phyloP scores from a whole-genome alignment of 2,888 invertebrate genomes.

The Thera britannica region DNA sequence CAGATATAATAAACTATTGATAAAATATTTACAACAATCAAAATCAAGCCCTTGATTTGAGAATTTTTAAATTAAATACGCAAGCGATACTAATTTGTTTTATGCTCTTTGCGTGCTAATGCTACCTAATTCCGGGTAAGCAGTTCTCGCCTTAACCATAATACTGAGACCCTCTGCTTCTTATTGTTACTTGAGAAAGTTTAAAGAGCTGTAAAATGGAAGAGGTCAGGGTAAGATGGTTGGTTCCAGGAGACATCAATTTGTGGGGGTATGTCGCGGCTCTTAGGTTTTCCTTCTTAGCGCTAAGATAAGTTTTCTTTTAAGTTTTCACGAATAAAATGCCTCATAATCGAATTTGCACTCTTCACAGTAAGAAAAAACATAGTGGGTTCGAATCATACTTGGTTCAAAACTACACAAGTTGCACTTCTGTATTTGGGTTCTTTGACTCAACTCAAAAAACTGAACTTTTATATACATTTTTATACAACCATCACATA shows the following conservation, averaged over 20 bases:
- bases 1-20: too few species aligned
- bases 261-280: slow-evolving; percentile 23
- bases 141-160: slow-evolving; percentile 28
- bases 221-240: slow-evolving; percentile 25
- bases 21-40: too few species aligned
- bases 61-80: too few species aligned
- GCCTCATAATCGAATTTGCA: too few species aligned
- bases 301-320: slow-evolving; percentile 3
- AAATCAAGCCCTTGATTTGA: too few species aligned
- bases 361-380: too few species aligned
- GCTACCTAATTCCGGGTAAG: slow-evolving; percentile 41
- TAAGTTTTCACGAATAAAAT: not conserved
- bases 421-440: too few species aligned
- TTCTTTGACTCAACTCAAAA: too few species aligned
- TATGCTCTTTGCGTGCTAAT: slow-evolving; percentile 37
- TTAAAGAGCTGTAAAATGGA: slow-evolving; percentile 19
- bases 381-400: too few species aligned
- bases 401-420: too few species aligned
- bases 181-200: slow-evolving; percentile 11
- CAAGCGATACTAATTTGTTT: slow-evolving; percentile 38
- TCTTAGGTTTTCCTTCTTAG: slow-evolving; percentile 6
- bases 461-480: too few species aligned
- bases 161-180: slow-evolving; percentile 13
- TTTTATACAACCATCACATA: too few species aligned
- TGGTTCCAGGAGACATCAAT: slow-evolving; percentile 15